Percentiles rank a stretch among this genome's conserved stretches.
Evolutionary conservation across 2,888 invertebrate genomes (phyloP).

Genomic region (Agelastica alni): DNA sequence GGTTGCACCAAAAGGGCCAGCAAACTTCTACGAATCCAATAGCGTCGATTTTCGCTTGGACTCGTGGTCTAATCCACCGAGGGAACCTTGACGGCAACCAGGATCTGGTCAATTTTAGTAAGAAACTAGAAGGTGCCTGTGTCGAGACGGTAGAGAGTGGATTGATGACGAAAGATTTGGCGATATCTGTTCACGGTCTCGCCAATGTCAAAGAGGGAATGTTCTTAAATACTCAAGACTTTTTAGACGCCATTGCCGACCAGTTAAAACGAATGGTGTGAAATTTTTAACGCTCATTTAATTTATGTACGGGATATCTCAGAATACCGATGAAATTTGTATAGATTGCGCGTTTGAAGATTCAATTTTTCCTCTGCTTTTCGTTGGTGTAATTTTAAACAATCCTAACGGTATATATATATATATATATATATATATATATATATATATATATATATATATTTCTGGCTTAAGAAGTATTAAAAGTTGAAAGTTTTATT

Average conservation of each 20-base stretch:
- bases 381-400: too few species aligned
- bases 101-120: constrained; percentile 73
- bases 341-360: too few species aligned
- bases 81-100: constrained; percentile 80
- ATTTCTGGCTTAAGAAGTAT: too few species aligned
- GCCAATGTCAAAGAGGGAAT: constrained; percentile 80
- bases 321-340: too few species aligned
- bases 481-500: too few species aligned
- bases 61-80: constrained; percentile 80
- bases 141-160: constrained; percentile 82
- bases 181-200: constrained; percentile 81
- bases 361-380: too few species aligned
- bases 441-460: too few species aligned
- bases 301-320: not conserved
- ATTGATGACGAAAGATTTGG: constrained; percentile 85
- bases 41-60: constrained; percentile 92
- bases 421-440: too few species aligned
- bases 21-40: constrained; percentile 89
- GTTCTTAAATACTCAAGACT: constrained; percentile 84
- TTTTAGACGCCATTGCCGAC: constrained; percentile 79
- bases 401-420: too few species aligned
- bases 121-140: constrained; percentile 78
- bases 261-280: constrained; percentile 62
- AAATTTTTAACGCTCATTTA: not conserved
- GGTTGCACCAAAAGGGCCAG: constrained; percentile 84